These are phyloP conservation scores for Helicoverpa armigera DNA, from an alignment of 1,140 invertebrate genomes.

Conservation along the genomic window DNA sequence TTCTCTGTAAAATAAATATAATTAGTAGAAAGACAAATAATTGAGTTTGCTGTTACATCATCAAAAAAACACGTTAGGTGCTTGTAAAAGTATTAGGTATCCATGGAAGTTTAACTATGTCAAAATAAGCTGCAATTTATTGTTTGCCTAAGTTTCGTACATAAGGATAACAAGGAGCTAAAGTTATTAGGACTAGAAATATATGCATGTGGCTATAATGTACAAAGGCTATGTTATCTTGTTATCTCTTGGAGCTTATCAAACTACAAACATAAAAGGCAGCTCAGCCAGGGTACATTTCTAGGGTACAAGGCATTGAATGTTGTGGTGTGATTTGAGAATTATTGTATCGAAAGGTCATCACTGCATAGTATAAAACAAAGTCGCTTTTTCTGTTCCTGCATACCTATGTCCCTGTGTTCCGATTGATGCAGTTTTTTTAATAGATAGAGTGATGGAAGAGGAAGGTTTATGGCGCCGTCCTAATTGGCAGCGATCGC, in stretches of 20 bases:
- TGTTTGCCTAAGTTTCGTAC: conserved; percentile 3
- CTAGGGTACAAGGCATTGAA: conserved; percentile 2
- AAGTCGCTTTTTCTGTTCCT: no score
- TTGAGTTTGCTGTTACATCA: not conserved
- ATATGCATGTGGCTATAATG: not conserved
- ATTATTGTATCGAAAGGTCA: no score
- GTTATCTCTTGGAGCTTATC: conserved; percentile 24
- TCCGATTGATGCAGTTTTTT: no score
- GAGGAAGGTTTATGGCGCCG: no score
- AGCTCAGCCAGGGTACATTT: not conserved
- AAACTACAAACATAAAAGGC: conserved; percentile 23
- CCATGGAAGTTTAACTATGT: not conserved
- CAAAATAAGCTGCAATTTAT: not conserved
- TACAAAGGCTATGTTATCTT: conserved; percentile 25
- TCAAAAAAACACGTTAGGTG: not conserved
- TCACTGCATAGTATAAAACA: no score
- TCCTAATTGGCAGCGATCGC: no score
- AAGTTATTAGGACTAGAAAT: not conserved
- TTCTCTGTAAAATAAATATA: conserved; percentile 70
- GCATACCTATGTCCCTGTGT: no score
- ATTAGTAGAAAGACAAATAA: not conserved
- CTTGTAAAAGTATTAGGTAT: not conserved
- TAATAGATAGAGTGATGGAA: no score
- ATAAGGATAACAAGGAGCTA: not conserved
- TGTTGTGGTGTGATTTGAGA: not conserved